Evolutionary conservation across 2,888 invertebrate species (phyloP), one percentile per base, ranked within the genome.

Genomic region (Druceiella hillmani): DNA sequence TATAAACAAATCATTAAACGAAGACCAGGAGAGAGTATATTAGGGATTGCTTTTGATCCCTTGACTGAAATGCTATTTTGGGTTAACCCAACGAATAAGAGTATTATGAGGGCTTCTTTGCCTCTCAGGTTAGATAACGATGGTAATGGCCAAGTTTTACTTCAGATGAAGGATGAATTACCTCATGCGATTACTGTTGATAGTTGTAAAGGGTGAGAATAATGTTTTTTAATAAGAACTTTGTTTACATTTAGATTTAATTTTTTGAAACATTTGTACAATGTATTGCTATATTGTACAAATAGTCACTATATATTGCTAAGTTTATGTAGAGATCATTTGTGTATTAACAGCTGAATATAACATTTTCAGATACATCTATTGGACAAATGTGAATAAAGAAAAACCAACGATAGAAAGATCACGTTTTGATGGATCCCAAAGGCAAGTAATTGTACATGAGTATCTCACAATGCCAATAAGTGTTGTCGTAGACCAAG

Each of bases 381-480:
- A 88, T 58, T 95, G 93, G 91, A 84, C 88, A 7, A 92, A 91
- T 62, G 80, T 79, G 50, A 80, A 88, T 54, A 64, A 66, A n/a
- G 64, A 66, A n/a, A 74, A 74, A 33, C 77, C 90, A 3, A 78
- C 81, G 9, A 89, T 95, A 38, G 87, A 91, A 58, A 70, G 86
- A 37, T 79, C 87, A 2, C 76, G 75, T 36, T 66, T 90, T 32
- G 76, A 83, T 55, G 90, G 89, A 4, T 66, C 69, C 5, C 63
- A 79, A 2, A 72, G 76, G 14, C 61, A 75, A 52, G 62, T 76
- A 2, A 62, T 93, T 6, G 62, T 88, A 9, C 66, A 70, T 10
- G 67, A 71, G 1, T 71, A 79, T 47, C 71, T 93, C 10, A 75
- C 75, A 51, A 78, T 79, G 56, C 87, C 90, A 1, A 65, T 79